A percentile compares a stretch with the other conserved stretches of the same genome.
Conservation (phyloP, 2,797 vertebrate genomes). For the Alca torda region DNA sequence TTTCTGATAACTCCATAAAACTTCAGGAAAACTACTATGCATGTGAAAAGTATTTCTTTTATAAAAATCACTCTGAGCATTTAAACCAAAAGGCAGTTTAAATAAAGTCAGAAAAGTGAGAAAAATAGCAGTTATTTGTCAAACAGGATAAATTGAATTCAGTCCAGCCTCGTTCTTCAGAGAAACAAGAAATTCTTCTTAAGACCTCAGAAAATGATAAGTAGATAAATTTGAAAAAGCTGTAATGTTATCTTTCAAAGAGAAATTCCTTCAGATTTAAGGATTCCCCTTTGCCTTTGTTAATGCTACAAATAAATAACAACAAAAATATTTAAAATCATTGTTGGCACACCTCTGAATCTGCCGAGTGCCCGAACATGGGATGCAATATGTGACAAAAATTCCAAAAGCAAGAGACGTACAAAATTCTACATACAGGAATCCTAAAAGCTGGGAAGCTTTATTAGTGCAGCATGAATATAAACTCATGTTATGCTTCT, state of each 20-base stretch:
- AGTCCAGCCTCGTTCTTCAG: not conserved
- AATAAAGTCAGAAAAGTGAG: not conserved
- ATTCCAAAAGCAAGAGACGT: not conserved
- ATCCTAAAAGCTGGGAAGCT: not conserved
- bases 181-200: not conserved
- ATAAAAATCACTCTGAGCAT: not conserved
- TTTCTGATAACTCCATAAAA: not conserved
- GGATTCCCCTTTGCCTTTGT: not conserved
- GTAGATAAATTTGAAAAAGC: not conserved
- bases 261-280: not conserved
- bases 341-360: not conserved
- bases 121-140: constrained; percentile 1
- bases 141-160: not conserved
- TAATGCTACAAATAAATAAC: not conserved
- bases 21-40: not conserved
- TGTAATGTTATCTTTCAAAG: not conserved
- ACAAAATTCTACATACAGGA: not conserved
- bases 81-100: not conserved
- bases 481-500: not conserved
- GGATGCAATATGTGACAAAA: not conserved
- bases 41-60: not conserved
- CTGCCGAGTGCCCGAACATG: not conserved
- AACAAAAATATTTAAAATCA: not conserved
- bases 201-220: not conserved
- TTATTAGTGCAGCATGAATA: not conserved